phyloP scores from a whole-genome alignment of 2,888 invertebrate genomes.

The Drosophila nr. perissopoda region DNA sequence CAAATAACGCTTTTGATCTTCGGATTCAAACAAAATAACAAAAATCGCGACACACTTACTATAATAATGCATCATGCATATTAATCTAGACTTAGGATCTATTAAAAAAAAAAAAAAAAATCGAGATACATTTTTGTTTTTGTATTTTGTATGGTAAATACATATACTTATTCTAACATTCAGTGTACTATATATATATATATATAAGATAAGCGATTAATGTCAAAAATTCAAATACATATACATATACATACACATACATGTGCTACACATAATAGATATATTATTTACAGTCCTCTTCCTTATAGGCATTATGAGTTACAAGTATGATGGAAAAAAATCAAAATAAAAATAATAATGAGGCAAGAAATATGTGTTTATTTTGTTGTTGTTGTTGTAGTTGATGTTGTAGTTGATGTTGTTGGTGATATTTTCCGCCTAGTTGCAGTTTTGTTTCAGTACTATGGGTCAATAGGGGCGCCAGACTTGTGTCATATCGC shows the following conservation, averaged over 20 bases:
- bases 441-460: slow-evolving; percentile 65
- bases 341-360: not conserved
- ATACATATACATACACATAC: slow-evolving; percentile 3
- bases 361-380: slow-evolving; percentile 4
- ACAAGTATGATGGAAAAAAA: slow-evolving; percentile 18
- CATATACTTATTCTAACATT: not conserved
- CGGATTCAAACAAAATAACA: slow-evolving; percentile 53
- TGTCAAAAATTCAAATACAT: slow-evolving; percentile 9
- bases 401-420: too few species aligned
- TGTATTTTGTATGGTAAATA: not conserved
- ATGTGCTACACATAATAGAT: slow-evolving; percentile 17
- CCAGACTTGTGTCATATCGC: slow-evolving; percentile 88
- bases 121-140: not conserved
- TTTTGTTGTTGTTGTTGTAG: not conserved
- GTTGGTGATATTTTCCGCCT: slow-evolving; percentile 4
- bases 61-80: slow-evolving; percentile 12
- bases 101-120: slow-evolving; percentile 33
- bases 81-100: slow-evolving; percentile 43
- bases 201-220: slow-evolving; percentile 9
- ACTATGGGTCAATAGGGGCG: slow-evolving; percentile 89
- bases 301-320: slow-evolving; percentile 23
- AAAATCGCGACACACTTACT: slow-evolving; percentile 35
- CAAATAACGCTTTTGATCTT: slow-evolving; percentile 25
- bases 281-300: slow-evolving; percentile 50
- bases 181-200: slow-evolving; percentile 6